Evolutionary conservation across 2,888 invertebrate genomes (phyloP), one percentile per base, ranked within the genome.

Genomic region (Chouioia cunea): DNA sequence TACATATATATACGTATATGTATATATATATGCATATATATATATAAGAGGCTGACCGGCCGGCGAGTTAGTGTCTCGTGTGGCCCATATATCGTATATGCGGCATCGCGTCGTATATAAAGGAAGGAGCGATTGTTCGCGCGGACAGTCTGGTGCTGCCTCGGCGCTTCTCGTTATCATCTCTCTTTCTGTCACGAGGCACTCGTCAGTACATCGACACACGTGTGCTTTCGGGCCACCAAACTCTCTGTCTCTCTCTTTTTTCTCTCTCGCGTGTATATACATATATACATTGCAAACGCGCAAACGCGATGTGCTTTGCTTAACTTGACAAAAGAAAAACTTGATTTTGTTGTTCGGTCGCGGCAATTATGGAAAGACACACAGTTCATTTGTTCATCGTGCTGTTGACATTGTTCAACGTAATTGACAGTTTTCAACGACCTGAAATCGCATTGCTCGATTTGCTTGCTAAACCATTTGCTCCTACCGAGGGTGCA

Each of bases 401-500:
- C 27, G 27, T 27, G 27, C 27, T 27, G 6, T 27, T 27, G 27
- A 27, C 27, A 27, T 27, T 27, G 27, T 27, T 27, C 27, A 27
- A 27, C 27, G 27, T 27, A 6, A 27, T 27, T 27, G 27, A 27
- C 27, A 27, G 27, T 27, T 27, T 8, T 4, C 43, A 57, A 1
- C 77, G 76, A 48, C 81, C 82, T 20, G 82, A 82, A 74, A 60
- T 36, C 0, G 73, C 77, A n/a, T 75, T 83, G 2, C 53, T 77
- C 4, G 70, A 79, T 3, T 71, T 80, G 0, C 70, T 82, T 4
- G 72, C 74, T 2, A 74, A 65, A 44, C 80, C 83, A 0, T 80
- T 83, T 10, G 77, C 76, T 18, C 80, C 82, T 2, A 70, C 73
- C n/a, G 76, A 75, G 70, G 71, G 70, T 2, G 80, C 78, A 0